A percentile compares a stretch with the other conserved stretches of the same genome.
These are phyloP conservation scores for Ylistrum balloti DNA, from an alignment of 1,140 invertebrate genomes.

Conservation along the genomic window DNA sequence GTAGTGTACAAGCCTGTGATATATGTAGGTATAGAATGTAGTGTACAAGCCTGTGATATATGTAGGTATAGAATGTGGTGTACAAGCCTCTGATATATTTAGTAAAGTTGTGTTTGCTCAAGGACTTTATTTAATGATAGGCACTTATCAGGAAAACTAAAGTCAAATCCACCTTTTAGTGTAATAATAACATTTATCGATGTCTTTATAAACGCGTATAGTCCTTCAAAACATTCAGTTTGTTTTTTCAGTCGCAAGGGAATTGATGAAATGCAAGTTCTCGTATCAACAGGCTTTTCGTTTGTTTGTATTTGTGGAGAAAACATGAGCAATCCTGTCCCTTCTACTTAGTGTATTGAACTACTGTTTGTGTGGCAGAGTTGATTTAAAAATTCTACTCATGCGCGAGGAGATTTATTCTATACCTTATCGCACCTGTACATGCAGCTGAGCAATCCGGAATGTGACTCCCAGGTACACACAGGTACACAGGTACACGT, in stretches of 20 bases:
- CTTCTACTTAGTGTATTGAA: constrained; percentile 31
- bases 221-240: not conserved
- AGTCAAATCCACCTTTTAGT: constrained; percentile 20
- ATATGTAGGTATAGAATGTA: not conserved
- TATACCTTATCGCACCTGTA: constrained; percentile 15
- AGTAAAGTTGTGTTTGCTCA: not conserved
- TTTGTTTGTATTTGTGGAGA: constrained; percentile 18
- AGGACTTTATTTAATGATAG: not conserved
- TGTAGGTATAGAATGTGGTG: too few species aligned
- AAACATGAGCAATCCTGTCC: not conserved
- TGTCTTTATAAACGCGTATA: not conserved
- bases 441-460: not conserved
- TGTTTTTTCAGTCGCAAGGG: not conserved
- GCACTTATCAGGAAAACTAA: not conserved
- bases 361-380: not conserved
- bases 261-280: not conserved
- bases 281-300: not conserved
- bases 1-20: too few species aligned
- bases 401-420: constrained; percentile 1
- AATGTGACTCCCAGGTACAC: not conserved
- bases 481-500: constrained; percentile 26
- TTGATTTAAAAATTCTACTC: constrained; percentile 29
- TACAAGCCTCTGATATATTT: not conserved
- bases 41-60: too few species aligned
- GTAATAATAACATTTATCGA: not conserved